Conservation (phyloP, 2,113 vertebrate species). For the Nothocercus julius region DNA sequence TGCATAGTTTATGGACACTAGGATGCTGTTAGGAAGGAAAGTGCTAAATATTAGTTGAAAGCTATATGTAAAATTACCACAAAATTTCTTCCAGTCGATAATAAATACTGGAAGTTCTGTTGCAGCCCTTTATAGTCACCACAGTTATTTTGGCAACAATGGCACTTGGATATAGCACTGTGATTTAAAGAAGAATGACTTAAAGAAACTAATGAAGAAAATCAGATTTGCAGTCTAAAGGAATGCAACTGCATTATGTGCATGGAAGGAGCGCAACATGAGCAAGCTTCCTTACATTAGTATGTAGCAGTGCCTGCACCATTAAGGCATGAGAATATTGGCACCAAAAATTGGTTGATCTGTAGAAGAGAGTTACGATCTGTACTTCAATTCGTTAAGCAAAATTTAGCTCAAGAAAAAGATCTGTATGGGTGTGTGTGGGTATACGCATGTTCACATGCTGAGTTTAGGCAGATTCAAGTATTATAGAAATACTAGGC, state of each 20-base stretch:
- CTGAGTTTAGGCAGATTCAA: background rate
- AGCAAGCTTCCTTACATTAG: background rate
- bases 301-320: background rate
- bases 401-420: background rate
- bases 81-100: background rate
- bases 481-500: background rate
- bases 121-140: background rate
- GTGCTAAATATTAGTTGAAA: background rate
- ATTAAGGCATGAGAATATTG: background rate
- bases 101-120: background rate
- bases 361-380: background rate
- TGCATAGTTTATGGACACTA: background rate
- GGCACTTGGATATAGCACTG: background rate
- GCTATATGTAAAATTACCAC: background rate
- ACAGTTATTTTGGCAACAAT: background rate
- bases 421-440: background rate
- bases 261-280: background rate
- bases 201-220: background rate
- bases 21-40: background rate
- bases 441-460: rapidly evolving
- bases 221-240: background rate
- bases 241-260: background rate
- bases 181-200: background rate
- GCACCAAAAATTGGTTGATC: background rate
- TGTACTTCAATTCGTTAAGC: background rate